Evolutionary conservation across 2,888 invertebrate species (phyloP).

Genomic region (Apodemia duryi): DNA sequence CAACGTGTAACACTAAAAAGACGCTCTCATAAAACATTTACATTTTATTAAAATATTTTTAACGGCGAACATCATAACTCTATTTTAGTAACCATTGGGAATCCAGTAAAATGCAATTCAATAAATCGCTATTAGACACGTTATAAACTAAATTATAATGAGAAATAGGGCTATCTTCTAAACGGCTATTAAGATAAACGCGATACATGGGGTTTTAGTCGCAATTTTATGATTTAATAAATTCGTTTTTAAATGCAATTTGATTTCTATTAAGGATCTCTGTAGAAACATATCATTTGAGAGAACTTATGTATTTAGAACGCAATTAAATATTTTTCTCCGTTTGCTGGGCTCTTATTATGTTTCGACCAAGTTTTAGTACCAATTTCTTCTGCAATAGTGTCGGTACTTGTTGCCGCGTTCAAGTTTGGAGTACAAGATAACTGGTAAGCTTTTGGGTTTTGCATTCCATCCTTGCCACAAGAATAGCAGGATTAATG

Average conservation of each 20-base stretch:
- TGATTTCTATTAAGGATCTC: not conserved
- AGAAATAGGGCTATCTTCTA: conserved; percentile 7
- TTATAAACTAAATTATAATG: conserved; percentile 12
- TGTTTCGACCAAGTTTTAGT: no score
- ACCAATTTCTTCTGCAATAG: no score
- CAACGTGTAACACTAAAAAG: not conserved
- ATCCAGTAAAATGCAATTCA: conserved; percentile 11
- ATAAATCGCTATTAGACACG: conserved; percentile 10
- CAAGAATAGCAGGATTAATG: no score
- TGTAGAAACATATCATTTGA: not conserved
- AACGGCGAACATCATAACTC: conserved; percentile 1
- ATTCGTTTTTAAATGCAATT: not conserved
- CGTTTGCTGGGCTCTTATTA: no score
- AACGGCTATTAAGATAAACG: conserved; percentile 13
- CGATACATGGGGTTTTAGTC: not conserved
- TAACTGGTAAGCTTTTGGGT: no score
- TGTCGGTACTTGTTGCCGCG: no score
- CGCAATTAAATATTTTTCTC: no score
- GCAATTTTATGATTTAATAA: conserved; percentile 11
- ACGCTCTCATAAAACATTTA: conserved; percentile 5
- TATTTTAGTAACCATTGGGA: not conserved
- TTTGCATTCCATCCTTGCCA: no score
- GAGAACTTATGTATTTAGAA: not conserved
- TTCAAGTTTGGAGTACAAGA: no score
- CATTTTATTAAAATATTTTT: conserved; percentile 9